Evolutionary conservation across 2,888 invertebrate species (phyloP), one percentile per base, ranked within the genome.

Genomic region (Acheta domesticus): DNA sequence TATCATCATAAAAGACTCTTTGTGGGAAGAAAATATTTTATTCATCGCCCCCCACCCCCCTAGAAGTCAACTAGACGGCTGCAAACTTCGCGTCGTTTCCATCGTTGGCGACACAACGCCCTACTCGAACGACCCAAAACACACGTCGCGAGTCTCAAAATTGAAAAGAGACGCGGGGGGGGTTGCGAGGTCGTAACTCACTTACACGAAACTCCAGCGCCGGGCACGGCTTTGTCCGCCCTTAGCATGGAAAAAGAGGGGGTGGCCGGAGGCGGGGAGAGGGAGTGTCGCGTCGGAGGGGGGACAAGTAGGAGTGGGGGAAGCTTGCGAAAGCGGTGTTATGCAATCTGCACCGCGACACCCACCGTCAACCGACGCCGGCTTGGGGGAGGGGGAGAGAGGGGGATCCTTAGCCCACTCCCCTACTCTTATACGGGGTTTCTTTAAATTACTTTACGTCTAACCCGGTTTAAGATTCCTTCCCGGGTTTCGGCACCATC

Each of bases 401-500:
- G 36, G 36, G 36, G 0, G 8, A 5, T 1, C 0, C 36, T 8
- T 36, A 8, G 36, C 36, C 36, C 5, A 36, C 36, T 8, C 36
- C 36, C 36, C 36, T 8, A 36, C 36, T 36, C 36, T 36, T 36
- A 8, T 36, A 36, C 36, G 36, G 62, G n/a, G 62, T 62, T 62
- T 62, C 62, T 62, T 62, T 62, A 62, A 62, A 62, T 62, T 62
- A 16, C 62, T 62, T 62, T 62, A 62, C 62, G n/a, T n/a, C 16
- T 62, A 62, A 62, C 62, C 62, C n/a, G 62, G 62, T 62, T 62
- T 62, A 62, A 62, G 62, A 62, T 62, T 62, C 62, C 62, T 4
- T 14, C 62, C n/a, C n/a, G 62, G 14, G 62, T 62, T 62, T 62
- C 62, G 36, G 36, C 36, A 36, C n/a, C 62, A n/a, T 62, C 62